Conservation (phyloP, 2,888 invertebrate species). For the Lepidonotus clava region DNA sequence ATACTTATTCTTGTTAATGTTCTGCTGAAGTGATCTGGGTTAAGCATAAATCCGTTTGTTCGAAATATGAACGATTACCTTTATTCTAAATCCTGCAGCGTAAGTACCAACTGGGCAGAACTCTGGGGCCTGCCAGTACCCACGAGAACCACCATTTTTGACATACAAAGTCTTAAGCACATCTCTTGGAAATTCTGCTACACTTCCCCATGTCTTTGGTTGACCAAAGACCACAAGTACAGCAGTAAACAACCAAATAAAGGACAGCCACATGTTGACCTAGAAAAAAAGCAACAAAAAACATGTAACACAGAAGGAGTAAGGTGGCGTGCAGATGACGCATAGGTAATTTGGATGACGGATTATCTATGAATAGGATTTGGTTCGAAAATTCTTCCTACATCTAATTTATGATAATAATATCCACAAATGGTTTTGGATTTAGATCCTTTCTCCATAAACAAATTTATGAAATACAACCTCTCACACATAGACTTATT, state of each 20-base stretch:
- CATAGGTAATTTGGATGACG: too few relatives aligned
- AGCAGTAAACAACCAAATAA: not conserved
- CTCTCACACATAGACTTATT: too few relatives aligned
- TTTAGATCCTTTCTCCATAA: too few relatives aligned
- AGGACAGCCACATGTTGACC: not conserved
- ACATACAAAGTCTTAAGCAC: conserved; percentile 48
- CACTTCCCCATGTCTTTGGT: not conserved
- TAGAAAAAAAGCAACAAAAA: not conserved
- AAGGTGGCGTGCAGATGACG: too few relatives aligned
- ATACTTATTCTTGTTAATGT: not conserved
- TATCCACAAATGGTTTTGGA: too few relatives aligned
- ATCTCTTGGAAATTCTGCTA: conserved; percentile 25
- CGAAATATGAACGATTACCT: not conserved
- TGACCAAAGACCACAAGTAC: not conserved
- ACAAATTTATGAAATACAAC: too few relatives aligned
- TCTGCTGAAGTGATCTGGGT: not conserved
- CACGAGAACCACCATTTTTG: conserved; percentile 20
- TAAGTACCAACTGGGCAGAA: conserved; percentile 52
- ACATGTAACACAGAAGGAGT: too few relatives aligned
- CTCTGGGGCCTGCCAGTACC: conserved; percentile 34
- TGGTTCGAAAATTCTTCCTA: too few relatives aligned
- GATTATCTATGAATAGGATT: too few relatives aligned
- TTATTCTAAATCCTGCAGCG: conserved; percentile 42
- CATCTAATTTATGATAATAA: too few relatives aligned
- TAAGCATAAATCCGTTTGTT: not conserved